Conservation (phyloP, 2,888 invertebrate species). For the Caenorhabditis virilis region DNA sequence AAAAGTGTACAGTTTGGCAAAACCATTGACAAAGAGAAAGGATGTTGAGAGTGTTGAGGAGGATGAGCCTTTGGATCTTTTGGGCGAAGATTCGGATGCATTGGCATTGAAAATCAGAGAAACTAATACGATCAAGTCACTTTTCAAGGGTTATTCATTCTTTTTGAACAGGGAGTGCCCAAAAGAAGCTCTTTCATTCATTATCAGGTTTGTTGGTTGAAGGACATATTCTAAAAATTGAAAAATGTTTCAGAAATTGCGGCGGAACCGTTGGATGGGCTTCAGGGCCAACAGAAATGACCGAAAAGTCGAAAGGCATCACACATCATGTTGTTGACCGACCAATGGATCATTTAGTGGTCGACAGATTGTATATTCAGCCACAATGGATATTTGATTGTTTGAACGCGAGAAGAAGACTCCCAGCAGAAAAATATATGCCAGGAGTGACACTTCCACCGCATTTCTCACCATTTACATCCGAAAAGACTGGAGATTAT, state of each 20-base stretch:
- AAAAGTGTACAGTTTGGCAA: constrained; percentile 60
- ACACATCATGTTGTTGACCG: constrained; percentile 97
- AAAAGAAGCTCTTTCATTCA: constrained; percentile 87
- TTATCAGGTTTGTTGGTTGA: constrained; percentile 69
- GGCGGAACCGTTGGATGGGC: constrained; percentile 98
- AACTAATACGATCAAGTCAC: constrained; percentile 68
- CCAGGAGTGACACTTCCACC: constrained; percentile 87
- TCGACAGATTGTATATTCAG: constrained; percentile 82
- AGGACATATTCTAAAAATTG: constrained; percentile 2
- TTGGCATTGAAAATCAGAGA: constrained; percentile 53
- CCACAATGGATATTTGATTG: constrained; percentile 98
- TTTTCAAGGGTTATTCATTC: constrained; percentile 89
- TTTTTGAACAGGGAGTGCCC: constrained; percentile 95
- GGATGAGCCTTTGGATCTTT: constrained; percentile 45
- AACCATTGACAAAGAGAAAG: constrained; percentile 51
- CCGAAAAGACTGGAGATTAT: constrained; percentile 76
- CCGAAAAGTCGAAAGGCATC: constrained; percentile 79
- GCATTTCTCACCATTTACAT: constrained; percentile 90
- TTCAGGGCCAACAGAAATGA: constrained; percentile 82
- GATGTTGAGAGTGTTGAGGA: constrained; percentile 28
- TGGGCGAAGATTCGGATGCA: constrained; percentile 44
- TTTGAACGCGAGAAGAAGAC: constrained; percentile 82
- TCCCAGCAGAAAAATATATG: constrained; percentile 81
- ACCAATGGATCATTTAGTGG: constrained; percentile 72
- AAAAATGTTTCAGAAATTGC: constrained; percentile 72